These are phyloP conservation scores for Ceratina calcarata DNA, from an alignment of 1,140 invertebrate genomes.

Conservation along the genomic window DNA sequence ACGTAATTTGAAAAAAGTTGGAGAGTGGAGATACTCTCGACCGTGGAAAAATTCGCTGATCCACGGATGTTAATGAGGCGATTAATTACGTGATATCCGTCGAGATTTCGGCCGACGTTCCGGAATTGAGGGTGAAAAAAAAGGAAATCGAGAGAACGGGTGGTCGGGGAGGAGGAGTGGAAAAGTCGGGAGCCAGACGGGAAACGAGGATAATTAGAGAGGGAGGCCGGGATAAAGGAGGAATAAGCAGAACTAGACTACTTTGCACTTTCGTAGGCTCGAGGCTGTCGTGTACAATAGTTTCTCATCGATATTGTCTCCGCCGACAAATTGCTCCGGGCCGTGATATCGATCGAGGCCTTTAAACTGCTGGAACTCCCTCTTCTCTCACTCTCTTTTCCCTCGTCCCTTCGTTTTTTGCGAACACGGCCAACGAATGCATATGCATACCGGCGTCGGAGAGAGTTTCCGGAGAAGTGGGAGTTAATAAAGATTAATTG, in stretches of 20 bases:
- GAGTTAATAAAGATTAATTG: constrained; percentile 30
- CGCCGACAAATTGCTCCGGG: constrained; percentile 38
- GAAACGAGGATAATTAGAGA: constrained; percentile 40
- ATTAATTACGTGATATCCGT: constrained; percentile 24
- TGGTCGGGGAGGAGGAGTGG: neutral
- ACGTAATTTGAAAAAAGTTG: neutral
- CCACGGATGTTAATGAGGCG: constrained; percentile 25
- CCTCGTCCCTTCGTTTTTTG: neutral
- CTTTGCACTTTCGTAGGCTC: constrained; percentile 37
- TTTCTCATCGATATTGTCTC: constrained; percentile 47
- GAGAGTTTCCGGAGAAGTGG: constrained; percentile 6
- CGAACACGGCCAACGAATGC: neutral
- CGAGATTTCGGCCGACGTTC: neutral
- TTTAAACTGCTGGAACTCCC: constrained; percentile 15
- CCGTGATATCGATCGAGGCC: constrained; percentile 39
- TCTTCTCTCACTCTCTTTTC: neutral
- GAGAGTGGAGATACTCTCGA: neutral
- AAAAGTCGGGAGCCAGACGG: constrained; percentile 6
- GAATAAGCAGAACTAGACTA: constrained; percentile 50
- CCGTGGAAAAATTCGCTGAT: constrained; percentile 1
- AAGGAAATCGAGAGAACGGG: neutral
- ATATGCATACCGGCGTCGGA: constrained; percentile 5
- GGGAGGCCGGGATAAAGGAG: constrained; percentile 10
- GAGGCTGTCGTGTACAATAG: constrained; percentile 36
- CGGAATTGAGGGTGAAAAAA: neutral